Evolutionary conservation across 1,140 invertebrate species (phyloP).

Genomic region (Chymomyza costata): DNA sequence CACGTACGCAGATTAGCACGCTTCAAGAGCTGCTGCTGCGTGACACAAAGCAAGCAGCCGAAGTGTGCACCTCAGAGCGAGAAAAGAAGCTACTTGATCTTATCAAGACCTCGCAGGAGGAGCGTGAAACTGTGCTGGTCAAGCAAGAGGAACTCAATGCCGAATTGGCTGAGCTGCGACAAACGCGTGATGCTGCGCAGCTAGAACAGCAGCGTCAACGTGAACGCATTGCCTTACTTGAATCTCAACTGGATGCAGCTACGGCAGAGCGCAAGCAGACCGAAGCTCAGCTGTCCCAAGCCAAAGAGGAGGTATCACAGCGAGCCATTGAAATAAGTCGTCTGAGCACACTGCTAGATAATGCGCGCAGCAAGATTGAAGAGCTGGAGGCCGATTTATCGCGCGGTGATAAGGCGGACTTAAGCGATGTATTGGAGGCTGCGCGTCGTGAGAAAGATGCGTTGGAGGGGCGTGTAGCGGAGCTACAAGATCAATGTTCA

Average conservation of each 20-base stretch:
- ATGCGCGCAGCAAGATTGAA: constrained; percentile 84
- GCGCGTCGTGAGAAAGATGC: constrained; percentile 82
- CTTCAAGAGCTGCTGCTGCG: constrained; percentile 83
- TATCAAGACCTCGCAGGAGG: constrained; percentile 89
- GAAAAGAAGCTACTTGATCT: constrained; percentile 91
- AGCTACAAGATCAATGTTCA: constrained; percentile 86
- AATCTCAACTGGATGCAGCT: constrained; percentile 82
- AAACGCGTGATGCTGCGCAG: constrained; percentile 76
- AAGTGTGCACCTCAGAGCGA: constrained; percentile 81
- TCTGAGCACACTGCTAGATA: constrained; percentile 85
- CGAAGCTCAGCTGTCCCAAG: constrained; percentile 82
- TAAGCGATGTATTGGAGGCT: constrained; percentile 84
- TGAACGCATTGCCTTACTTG: constrained; percentile 82
- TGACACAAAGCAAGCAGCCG: constrained; percentile 78
- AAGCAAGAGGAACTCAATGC: constrained; percentile 87
- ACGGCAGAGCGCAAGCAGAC: constrained; percentile 83
- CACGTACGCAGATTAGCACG: constrained; percentile 81
- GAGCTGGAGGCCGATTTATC: constrained; percentile 80
- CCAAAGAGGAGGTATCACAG: constrained; percentile 81
- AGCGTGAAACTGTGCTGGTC: constrained; percentile 82
- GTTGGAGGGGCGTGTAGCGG: constrained; percentile 82
- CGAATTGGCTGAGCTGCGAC: constrained; percentile 79
- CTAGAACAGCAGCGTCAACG: constrained; percentile 80
- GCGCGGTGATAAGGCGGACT: constrained; percentile 80
- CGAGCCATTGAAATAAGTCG: constrained; percentile 85